Percentiles rank a stretch among this genome's conserved stretches.
Conservation (phyloP, 2,888 invertebrate species). For the Lasioglossum malachurum region DNA sequence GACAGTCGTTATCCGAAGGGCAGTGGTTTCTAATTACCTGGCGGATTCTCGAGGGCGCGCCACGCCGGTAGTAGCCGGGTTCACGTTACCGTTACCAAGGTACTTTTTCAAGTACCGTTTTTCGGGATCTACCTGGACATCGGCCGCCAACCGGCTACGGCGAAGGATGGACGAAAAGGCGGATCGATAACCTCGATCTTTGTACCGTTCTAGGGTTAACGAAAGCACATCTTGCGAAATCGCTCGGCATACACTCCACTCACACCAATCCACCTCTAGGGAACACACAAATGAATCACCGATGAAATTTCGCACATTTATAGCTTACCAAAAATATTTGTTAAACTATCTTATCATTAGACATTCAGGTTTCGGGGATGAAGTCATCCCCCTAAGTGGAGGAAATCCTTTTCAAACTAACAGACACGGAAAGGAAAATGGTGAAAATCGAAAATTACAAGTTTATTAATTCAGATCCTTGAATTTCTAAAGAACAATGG, state of each 20-base stretch:
- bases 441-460: no score
- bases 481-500: no score
- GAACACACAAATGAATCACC: neutral
- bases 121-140: conserved; percentile 12
- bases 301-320: neutral
- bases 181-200: conserved; percentile 11
- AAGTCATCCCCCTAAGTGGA: neutral
- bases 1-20: conserved; percentile 7
- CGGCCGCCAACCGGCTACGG: neutral
- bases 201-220: neutral
- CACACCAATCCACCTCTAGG: neutral
- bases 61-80: neutral
- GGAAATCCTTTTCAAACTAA: no score
- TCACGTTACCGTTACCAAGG: conserved; percentile 12
- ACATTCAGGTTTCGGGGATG: no score
- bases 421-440: no score
- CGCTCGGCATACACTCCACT: neutral
- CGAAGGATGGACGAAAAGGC: neutral
- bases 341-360: no score
- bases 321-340: no score
- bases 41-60: neutral
- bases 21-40: conserved; percentile 10
- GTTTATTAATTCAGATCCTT: no score
- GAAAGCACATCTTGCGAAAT: neutral
- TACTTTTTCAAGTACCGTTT: conserved; percentile 19